phyloP scores from a whole-genome alignment of 2,113 vertebrate genomes.

The Poecilia latipinna region DNA sequence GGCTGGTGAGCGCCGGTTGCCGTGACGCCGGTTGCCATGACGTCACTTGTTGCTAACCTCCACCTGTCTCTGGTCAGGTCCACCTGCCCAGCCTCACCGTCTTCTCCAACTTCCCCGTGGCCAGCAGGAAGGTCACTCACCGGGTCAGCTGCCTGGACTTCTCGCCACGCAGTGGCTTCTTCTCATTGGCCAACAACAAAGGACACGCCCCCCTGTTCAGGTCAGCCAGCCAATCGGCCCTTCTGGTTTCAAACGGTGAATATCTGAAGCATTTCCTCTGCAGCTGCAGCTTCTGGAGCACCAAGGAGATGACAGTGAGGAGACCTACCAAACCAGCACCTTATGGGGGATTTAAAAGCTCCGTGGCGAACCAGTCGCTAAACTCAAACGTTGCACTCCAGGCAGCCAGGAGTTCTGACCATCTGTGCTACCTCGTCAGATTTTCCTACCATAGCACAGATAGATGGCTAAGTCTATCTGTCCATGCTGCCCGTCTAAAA shows the following conservation, averaged over 20 bases:
- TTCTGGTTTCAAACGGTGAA: background rate
- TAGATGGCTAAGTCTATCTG: no score
- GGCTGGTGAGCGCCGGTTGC: constrained; percentile 81
- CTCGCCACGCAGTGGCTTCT: constrained; percentile 94
- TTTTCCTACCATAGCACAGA: no score
- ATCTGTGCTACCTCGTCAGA: no score
- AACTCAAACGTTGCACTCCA: no score
- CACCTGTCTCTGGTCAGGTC: constrained; percentile 75
- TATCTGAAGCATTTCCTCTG: background rate
- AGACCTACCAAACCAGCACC: no score
- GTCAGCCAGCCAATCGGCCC: constrained; percentile 67
- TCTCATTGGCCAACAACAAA: constrained; percentile 92
- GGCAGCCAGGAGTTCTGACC: no score
- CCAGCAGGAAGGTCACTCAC: constrained; percentile 82
- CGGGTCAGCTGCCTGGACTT: constrained; percentile 87
- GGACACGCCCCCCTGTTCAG: constrained; percentile 91
- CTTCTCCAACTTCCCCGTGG: constrained; percentile 93
- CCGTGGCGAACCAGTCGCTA: no score
- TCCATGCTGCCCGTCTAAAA: no score
- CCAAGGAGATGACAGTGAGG: no score
- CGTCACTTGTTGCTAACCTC: background rate
- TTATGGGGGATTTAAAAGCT: no score
- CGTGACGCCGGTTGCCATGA: background rate
- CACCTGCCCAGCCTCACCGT: constrained; percentile 90
- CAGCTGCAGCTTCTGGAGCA: no score